phyloP scores from a whole-genome alignment of 2,797 vertebrate species.

The Simalia tracyae region DNA sequence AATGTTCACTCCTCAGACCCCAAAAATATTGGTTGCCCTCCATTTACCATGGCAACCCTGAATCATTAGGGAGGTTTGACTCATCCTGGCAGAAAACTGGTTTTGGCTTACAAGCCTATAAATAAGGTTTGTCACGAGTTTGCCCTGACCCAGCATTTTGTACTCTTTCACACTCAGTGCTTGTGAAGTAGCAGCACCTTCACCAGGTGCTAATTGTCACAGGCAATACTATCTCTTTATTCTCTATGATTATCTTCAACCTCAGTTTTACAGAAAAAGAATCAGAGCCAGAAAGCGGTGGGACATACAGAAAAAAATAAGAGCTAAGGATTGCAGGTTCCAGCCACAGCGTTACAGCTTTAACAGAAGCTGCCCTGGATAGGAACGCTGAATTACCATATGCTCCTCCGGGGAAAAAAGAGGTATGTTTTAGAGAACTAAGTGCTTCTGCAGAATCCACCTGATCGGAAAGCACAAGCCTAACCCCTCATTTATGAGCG shows the following conservation, averaged over 20 bases:
- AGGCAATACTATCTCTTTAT: background rate
- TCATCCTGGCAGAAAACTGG: slow-evolving; percentile 28
- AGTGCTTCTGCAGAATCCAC: rapidly evolving
- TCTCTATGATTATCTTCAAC: background rate
- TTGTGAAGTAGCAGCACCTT: rapidly evolving
- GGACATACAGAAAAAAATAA: rapidly evolving
- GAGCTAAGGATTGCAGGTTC: background rate
- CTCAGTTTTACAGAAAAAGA: background rate
- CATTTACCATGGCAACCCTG: background rate
- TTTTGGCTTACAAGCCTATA: slow-evolving; percentile 53
- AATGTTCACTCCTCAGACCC: background rate
- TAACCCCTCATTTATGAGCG: background rate
- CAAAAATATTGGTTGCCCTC: background rate
- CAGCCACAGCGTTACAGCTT: slow-evolving; percentile 15
- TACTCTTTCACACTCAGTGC: background rate
- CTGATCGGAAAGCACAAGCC: background rate
- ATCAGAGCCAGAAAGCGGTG: rapidly evolving
- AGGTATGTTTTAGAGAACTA: background rate
- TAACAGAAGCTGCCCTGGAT: slow-evolving; percentile 46
- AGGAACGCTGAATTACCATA: slow-evolving; percentile 15
- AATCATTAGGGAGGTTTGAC: background rate
- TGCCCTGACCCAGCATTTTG: background rate
- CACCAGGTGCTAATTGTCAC: rapidly evolving
- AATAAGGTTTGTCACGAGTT: background rate
- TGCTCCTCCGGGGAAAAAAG: rapidly evolving